Evolutionary conservation across 2,797 vertebrate species (phyloP).

Genomic region (Platyrinchus mystaceus): DNA sequence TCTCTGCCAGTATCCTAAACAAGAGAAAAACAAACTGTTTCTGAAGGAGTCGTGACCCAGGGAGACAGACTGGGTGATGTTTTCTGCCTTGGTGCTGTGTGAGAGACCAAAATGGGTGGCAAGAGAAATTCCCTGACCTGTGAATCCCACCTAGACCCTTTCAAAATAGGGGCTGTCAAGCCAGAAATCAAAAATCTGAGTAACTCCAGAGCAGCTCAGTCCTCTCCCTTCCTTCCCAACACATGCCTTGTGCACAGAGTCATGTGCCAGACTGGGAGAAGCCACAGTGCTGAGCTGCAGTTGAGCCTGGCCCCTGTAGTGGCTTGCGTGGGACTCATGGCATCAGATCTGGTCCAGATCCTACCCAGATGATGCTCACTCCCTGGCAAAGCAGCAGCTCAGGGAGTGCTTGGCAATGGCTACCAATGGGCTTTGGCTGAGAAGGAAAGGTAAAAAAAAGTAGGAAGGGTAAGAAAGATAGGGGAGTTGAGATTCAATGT

Average conservation of each 20-base stretch:
- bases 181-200: background rate
- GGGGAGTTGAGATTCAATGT: background rate
- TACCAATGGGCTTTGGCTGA: background rate
- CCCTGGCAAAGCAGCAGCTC: background rate
- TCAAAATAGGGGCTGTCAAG: background rate
- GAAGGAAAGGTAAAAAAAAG: background rate
- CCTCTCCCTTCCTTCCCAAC: background rate
- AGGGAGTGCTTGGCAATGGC: background rate
- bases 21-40: background rate
- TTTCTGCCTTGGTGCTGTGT: background rate
- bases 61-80: background rate
- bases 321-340: background rate
- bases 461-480: background rate
- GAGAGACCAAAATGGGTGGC: background rate
- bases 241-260: background rate
- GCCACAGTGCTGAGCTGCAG: background rate
- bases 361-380: background rate
- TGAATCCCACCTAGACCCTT: background rate
- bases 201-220: background rate
- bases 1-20: background rate
- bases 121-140: background rate
- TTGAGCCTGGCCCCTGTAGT: background rate
- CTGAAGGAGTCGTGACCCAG: background rate
- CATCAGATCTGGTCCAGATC: background rate
- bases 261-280: background rate